phyloP scores from a whole-genome alignment of 2,888 invertebrate species.

The Patella ulyssiponensis region DNA sequence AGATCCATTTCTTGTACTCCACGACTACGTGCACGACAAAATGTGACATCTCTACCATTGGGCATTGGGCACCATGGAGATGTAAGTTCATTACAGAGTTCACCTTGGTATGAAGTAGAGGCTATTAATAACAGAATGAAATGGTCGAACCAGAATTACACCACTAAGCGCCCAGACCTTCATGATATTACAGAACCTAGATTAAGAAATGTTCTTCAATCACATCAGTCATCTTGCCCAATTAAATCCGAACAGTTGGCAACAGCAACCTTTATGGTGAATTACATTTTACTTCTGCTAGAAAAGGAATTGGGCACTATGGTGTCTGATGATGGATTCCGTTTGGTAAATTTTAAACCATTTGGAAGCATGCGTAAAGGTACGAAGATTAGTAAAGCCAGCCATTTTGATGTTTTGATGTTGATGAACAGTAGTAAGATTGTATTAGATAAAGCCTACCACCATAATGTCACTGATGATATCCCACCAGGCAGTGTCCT shows the following conservation, averaged over 20 bases:
- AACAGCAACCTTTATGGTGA: constrained; percentile 47
- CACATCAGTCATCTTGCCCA: constrained; percentile 47
- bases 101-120: constrained; percentile 38
- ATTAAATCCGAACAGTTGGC: constrained; percentile 45
- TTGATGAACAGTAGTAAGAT: constrained; percentile 41
- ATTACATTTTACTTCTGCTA: constrained; percentile 51
- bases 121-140: constrained; percentile 26
- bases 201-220: constrained; percentile 42
- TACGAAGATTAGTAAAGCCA: constrained; percentile 42
- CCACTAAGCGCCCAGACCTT: constrained; percentile 9
- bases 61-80: constrained; percentile 16
- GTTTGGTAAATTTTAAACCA: constrained; percentile 45
- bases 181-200: constrained; percentile 24
- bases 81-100: constrained; percentile 26
- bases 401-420: constrained; percentile 55
- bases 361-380: constrained; percentile 54
- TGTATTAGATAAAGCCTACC: constrained; percentile 35
- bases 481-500: constrained; percentile 54
- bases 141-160: constrained; percentile 32
- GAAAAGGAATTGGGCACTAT: constrained; percentile 44
- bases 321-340: constrained; percentile 34
- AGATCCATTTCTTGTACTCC: constrained; percentile 15
- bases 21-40: constrained; percentile 33
- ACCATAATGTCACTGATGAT: constrained; percentile 33
- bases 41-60: constrained; percentile 44